Base-by-base conservation (phyloP, 2,888 invertebrate species). In the Furcula furcula region DNA sequence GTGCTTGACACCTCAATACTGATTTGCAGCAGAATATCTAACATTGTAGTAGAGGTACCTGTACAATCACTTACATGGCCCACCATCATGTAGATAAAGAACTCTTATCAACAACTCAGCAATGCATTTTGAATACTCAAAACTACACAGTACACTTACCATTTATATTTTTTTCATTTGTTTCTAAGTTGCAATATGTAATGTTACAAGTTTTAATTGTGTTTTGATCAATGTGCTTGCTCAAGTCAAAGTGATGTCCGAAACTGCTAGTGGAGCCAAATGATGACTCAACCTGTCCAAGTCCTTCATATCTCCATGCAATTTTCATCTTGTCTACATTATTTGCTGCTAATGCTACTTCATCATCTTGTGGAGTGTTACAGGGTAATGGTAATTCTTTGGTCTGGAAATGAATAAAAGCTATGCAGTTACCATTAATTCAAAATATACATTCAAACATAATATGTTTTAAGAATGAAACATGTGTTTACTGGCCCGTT, bases 251-350 rank as follows among this genome's bases (percentile, higher is more conserved):
- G 66, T 93, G 92, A 72, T 96, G 95, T 0, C 95, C 95, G 76
- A 94, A 93, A 50, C 76, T 82, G 25, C 78, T 75, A 47, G 68
- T 79, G 44, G 59, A 80, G 52, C 83, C 90, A 81, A 77, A 87
- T 53, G 73, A 90, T 55, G 61, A 84, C 47, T 93, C 91, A 0
- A 92, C 89, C 37, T 91, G 87, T 16, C 91, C 91, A 50, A 95
- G 89, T 44, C 95, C 93, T 67, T 95, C 94, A 76, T 97, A 97
- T 39, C 97, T 90, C 95, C 97, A 97, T 0, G 97, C 97, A 71
- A 97, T 97, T 71, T 94, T 93, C 92, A 97, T 93, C 54, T 93
- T 92, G 48, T 91, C 90, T 20, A 81, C 65, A 38, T 61, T 65
- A 16, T 53, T 52, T 13, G 55, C 37, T 11, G 55, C 60, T 27